phyloP scores from a whole-genome alignment of 2,113 vertebrate species.

The Cochlearius cochlearius region DNA sequence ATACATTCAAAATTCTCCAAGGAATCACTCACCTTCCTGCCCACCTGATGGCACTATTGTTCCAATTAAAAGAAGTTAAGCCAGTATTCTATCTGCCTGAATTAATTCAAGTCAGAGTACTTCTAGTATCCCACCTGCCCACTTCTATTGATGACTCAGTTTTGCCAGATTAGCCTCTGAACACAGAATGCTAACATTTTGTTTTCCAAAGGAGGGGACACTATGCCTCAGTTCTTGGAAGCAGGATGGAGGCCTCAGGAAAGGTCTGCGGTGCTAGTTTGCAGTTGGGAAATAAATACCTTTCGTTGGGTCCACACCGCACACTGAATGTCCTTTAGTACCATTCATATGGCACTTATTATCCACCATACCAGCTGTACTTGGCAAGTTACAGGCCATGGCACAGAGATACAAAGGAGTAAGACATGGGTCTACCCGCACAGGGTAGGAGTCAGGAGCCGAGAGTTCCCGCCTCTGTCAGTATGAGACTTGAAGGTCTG shows the following conservation, averaged over 20 bases:
- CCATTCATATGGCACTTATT: neutral
- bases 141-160: neutral
- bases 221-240: neutral
- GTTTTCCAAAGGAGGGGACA: neutral
- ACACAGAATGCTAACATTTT: neutral
- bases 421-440: neutral
- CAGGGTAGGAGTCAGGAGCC: neutral
- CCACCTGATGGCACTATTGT: slow-evolving; percentile 58
- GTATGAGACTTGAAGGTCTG: neutral
- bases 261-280: neutral
- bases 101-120: neutral
- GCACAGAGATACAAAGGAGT: neutral
- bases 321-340: neutral
- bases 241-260: neutral
- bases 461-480: no score
- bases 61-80: neutral
- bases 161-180: neutral
- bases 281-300: neutral
- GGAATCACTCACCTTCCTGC: neutral
- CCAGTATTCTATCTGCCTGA: neutral
- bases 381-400: neutral
- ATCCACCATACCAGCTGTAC: no score
- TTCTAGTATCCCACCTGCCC: neutral
- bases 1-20: neutral
- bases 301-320: neutral